Evolutionary conservation across 2,888 invertebrate species (phyloP).

Genomic region (Drosophila putrida): DNA sequence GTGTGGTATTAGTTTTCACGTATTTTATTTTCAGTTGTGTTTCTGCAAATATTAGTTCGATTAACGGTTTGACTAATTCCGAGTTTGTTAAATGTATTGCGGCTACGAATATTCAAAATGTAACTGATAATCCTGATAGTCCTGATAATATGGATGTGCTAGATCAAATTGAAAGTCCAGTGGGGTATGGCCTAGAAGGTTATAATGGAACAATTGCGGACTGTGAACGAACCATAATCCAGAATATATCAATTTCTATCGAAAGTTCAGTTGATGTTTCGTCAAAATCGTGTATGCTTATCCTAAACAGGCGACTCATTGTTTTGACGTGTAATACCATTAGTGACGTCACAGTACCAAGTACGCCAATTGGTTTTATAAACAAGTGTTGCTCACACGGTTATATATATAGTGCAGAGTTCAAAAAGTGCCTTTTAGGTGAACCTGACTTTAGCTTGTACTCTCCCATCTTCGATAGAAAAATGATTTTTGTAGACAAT

Average conservation of each 20-base stretch:
- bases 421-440: conserved; percentile 63
- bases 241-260: conserved; percentile 28
- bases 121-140: conserved; percentile 10
- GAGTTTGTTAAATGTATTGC: conserved; percentile 36
- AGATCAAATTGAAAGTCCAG: conserved; percentile 27
- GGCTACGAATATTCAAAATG: conserved; percentile 8
- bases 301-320: conserved; percentile 58
- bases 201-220: neutral
- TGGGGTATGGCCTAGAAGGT: conserved; percentile 33
- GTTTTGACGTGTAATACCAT: conserved; percentile 61
- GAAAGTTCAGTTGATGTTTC: conserved; percentile 23
- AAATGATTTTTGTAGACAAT: conserved; percentile 75
- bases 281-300: conserved; percentile 62
- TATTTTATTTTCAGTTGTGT: conserved; percentile 52
- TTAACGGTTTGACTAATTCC: conserved; percentile 21
- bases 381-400: conserved; percentile 83
- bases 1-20: conserved; percentile 28
- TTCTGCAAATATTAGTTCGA: conserved; percentile 29
- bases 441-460: conserved; percentile 66
- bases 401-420: conserved; percentile 68
- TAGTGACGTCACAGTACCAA: conserved; percentile 32
- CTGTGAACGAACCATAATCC: conserved; percentile 5
- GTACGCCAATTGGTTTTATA: conserved; percentile 63
- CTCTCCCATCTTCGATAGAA: conserved; percentile 65
- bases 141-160: conserved; percentile 8